Conservation (phyloP, 2,113 vertebrate species). For the Colistium nudipinnis region DNA sequence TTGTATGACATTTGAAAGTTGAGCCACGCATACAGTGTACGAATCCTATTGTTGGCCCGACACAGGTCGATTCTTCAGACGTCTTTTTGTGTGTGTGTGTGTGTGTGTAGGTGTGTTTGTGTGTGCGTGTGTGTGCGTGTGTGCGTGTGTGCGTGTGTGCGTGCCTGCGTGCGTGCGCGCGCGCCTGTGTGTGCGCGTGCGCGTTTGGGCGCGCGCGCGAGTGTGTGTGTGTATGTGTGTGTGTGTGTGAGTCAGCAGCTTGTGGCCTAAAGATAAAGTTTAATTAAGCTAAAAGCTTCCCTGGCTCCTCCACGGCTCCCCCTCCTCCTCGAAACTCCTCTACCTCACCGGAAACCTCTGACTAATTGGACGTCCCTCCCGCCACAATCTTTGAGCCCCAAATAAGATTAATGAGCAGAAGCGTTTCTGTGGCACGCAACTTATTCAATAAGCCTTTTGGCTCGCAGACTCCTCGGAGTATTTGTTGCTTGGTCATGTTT, state of each 20-base stretch:
- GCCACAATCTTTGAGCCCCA: slow-evolving; percentile 74
- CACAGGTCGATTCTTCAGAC: slow-evolving; percentile 44
- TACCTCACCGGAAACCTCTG: slow-evolving; percentile 68
- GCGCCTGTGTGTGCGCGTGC: slow-evolving; percentile 64
- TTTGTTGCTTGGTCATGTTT: slow-evolving; percentile 75
- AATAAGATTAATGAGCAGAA: slow-evolving; percentile 82
- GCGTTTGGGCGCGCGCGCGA: slow-evolving; percentile 67
- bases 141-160: slow-evolving; percentile 65
- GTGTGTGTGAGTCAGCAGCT: slow-evolving; percentile 79
- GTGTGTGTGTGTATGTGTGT: slow-evolving; percentile 63
- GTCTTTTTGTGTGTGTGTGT: too few relatives aligned
- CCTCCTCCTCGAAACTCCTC: slow-evolving; percentile 73
- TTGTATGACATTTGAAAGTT: slow-evolving; percentile 24
- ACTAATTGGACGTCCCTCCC: slow-evolving; percentile 77
- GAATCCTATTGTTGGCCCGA: slow-evolving; percentile 53
- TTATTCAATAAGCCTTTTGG: slow-evolving; percentile 71
- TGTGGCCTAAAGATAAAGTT: slow-evolving; percentile 78
- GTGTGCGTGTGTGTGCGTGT: slow-evolving; percentile 57
- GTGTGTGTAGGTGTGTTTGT: slow-evolving; percentile 11
- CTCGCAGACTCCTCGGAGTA: slow-evolving; percentile 41
- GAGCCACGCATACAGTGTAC: slow-evolving; percentile 1
- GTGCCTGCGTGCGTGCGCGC: slow-evolving; percentile 67
- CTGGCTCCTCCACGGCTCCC: slow-evolving; percentile 73
- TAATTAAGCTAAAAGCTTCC: slow-evolving; percentile 92
- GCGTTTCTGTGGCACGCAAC: slow-evolving; percentile 71